Base-by-base conservation (phyloP, 2,888 invertebrate species). In the Heliconius hortense region DNA sequence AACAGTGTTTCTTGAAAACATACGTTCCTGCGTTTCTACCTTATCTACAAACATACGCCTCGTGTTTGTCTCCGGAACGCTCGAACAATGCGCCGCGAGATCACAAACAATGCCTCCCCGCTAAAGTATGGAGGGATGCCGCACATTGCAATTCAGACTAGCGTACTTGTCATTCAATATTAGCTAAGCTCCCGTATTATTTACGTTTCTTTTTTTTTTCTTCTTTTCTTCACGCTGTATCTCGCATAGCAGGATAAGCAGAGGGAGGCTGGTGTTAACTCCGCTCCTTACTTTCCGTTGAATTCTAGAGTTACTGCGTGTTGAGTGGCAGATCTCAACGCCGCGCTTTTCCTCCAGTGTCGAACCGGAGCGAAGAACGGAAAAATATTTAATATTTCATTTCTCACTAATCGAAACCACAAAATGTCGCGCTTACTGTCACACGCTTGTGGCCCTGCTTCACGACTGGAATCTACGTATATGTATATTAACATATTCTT, bases 51-150 rank as follows among this genome's bases (percentile, higher is more conserved):
- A 80, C 84, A 87, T 82, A 84, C 87, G 82, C 79, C 82, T 83
- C 84, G 82, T 89, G 87, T 89, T 89, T 88, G 85, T 81, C 84
- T 83, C 83, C 84, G 84, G 84, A 85, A 83, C 84, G 82, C 82
- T 83, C 80, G 81, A 88, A 87, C 87, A 88, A 87, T 86, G 84
- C 84, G 81, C 83, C 82, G 84, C 83, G 82, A 80, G 84, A 84
- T 80, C 84, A 80, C 84, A 85, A 85, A 90, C 89, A 89, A 88
- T 84, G 77, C 81, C 83, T 83, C 85, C 85, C 81, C 81, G 81
- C 82, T 82, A 83, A 81, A 80, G 79, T 78, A 81, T 72, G 74
- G 72, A 68, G 73, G 77, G 73, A 71, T 31, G 68, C 75, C 69
- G 67, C 76, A 73, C 67, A 70, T 63, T 79, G 74, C 62, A 74